phyloP scores from a whole-genome alignment of 1,140 invertebrate genomes.

The Orchestia grillus region DNA sequence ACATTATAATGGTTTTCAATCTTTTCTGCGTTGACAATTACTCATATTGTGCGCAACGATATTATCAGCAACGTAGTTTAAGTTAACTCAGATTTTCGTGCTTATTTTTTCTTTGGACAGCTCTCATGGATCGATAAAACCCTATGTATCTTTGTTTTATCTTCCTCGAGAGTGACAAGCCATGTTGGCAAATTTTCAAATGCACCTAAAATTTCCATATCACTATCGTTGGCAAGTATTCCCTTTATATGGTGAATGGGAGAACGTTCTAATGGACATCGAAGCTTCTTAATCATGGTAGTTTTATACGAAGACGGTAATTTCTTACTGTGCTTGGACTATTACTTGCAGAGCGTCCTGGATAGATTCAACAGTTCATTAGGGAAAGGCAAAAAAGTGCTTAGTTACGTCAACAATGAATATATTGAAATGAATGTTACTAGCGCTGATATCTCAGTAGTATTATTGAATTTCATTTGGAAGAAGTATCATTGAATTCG shows the following conservation, averaged over 20 bases:
- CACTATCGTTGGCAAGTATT: neutral
- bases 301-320: neutral
- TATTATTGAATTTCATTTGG: too few species aligned
- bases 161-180: neutral
- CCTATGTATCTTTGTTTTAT: neutral
- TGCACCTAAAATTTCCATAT: neutral
- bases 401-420: too few species aligned
- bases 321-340: too few species aligned
- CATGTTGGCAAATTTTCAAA: neutral
- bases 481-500: too few species aligned
- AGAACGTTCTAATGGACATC: neutral
- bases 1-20: neutral
- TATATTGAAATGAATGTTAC: too few species aligned
- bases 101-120: neutral
- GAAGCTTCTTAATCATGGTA: neutral
- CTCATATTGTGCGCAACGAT: neutral
- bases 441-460: too few species aligned
- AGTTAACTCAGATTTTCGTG: neutral
- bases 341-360: too few species aligned
- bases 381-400: too few species aligned
- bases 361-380: too few species aligned
- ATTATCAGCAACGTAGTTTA: neutral
- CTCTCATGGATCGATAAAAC: neutral
- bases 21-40: neutral
- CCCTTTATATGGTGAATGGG: neutral